Conservation (phyloP, 2,113 vertebrate species). For the Agelaius tricolor region DNA sequence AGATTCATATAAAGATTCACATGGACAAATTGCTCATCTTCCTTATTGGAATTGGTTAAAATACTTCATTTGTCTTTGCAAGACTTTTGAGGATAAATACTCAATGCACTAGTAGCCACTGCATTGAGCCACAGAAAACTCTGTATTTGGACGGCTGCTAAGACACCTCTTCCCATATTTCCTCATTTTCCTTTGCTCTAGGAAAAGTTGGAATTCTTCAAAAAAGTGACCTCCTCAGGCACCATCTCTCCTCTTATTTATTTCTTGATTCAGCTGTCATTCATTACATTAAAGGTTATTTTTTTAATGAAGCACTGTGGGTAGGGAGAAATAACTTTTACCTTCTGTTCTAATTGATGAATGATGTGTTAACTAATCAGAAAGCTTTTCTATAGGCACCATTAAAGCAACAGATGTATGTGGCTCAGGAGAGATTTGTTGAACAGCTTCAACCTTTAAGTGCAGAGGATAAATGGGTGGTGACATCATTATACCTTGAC, state of each 20-base stretch:
- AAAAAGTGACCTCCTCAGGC: constrained; percentile 20
- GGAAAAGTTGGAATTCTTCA: neutral
- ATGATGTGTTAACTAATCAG: constrained; percentile 73
- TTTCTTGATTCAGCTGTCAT: neutral
- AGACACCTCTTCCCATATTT: neutral
- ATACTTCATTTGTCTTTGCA: neutral
- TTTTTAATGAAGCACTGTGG: constrained; percentile 54
- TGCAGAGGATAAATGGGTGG: constrained; percentile 77
- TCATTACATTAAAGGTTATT: constrained; percentile 64
- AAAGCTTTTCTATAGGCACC: constrained; percentile 58
- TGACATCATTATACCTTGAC: constrained; percentile 82
- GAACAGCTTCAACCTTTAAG: constrained; percentile 77
- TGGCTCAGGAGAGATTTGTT: constrained; percentile 76
- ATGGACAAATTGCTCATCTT: neutral
- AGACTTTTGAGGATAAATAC: neutral
- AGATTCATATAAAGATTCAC: neutral
- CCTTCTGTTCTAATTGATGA: constrained; percentile 72
- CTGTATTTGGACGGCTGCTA: neutral
- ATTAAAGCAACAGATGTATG: constrained; percentile 74
- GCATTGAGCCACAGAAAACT: neutral
- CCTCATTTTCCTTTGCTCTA: neutral
- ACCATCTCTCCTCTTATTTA: neutral
- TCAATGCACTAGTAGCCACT: neutral
- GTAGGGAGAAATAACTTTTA: constrained; percentile 65
- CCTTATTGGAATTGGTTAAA: neutral